Evolutionary conservation across 2,113 vertebrate genomes (phyloP).

Genomic region (Burhinus bistriatus): DNA sequence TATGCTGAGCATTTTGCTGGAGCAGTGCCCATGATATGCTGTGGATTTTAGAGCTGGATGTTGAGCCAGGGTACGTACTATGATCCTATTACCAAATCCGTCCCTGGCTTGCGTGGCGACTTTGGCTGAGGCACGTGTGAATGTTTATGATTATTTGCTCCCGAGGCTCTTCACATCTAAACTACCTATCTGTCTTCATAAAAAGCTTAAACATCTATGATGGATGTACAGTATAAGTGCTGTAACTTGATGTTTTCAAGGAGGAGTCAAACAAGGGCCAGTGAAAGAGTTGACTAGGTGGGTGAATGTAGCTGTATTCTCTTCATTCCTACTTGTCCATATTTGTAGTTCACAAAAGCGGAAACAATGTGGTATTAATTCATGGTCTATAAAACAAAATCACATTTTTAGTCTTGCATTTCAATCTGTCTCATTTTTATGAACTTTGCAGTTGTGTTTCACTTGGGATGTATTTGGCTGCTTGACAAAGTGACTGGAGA

Average conservation of each 20-base stretch:
- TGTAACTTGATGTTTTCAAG: neutral
- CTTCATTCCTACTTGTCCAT: neutral
- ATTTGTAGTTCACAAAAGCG: neutral
- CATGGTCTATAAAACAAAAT: conserved; percentile 47
- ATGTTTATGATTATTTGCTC: conserved; percentile 6
- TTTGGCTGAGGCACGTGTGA: neutral
- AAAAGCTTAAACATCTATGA: neutral
- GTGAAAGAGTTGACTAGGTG: neutral
- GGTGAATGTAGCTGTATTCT: neutral
- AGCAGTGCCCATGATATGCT: neutral
- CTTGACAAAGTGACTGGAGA: conserved; percentile 62
- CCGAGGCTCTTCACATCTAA: neutral
- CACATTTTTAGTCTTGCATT: conserved; percentile 44
- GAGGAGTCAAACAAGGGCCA: neutral
- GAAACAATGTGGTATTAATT: conserved; percentile 43
- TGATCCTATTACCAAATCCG: neutral
- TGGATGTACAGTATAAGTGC: neutral
- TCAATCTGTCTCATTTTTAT: conserved; percentile 51
- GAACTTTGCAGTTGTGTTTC: conserved; percentile 52
- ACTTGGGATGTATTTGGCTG: conserved; percentile 53
- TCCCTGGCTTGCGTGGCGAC: neutral
- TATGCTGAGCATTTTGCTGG: neutral
- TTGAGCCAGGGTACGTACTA: neutral
- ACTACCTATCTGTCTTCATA: neutral
- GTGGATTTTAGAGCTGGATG: neutral